These are phyloP conservation scores for Zygogramma bicolorata DNA, from an alignment of 2,888 invertebrate genomes.

Conservation along the genomic window DNA sequence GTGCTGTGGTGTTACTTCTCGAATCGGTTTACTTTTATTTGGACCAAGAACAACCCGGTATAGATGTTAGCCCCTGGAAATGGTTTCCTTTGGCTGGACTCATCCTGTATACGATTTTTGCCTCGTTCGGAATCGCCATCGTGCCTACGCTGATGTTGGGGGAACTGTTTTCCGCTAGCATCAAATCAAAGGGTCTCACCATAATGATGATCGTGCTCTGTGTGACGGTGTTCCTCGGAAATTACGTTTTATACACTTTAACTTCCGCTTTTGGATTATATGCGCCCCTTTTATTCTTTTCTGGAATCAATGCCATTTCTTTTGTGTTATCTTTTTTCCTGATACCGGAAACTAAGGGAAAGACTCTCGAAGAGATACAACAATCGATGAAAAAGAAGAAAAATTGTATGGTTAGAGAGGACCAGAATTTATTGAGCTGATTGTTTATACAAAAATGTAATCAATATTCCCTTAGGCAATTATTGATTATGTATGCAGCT, in stretches of 20 bases:
- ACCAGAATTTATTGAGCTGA: neutral
- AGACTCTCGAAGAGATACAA: conserved; percentile 26
- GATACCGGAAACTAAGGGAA: conserved; percentile 22
- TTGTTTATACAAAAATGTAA: neutral
- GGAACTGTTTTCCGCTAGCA: conserved; percentile 57
- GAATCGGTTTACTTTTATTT: conserved; percentile 56
- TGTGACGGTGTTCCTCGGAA: conserved; percentile 25
- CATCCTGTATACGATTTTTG: conserved; percentile 37
- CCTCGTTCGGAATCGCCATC: conserved; percentile 50
- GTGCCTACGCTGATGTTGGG: conserved; percentile 56
- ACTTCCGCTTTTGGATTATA: conserved; percentile 54
- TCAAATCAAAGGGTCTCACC: conserved; percentile 55
- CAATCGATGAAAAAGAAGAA: neutral
- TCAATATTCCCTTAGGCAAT: too few relatives aligned
- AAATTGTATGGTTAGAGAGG: neutral
- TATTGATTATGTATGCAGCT: too few relatives aligned
- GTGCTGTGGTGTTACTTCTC: conserved; percentile 47
- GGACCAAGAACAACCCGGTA: conserved; percentile 39
- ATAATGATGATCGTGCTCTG: conserved; percentile 18
- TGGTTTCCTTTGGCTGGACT: conserved; percentile 58
- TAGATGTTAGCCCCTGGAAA: conserved; percentile 43
- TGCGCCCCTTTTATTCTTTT: conserved; percentile 34
- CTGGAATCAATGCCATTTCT: conserved; percentile 12
- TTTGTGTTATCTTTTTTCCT: conserved; percentile 13
- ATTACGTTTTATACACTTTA: conserved; percentile 57